Base-by-base conservation (phyloP, 37 sponge, comb jelly and placozoan genomes). In the Ianthella basta region DNA sequence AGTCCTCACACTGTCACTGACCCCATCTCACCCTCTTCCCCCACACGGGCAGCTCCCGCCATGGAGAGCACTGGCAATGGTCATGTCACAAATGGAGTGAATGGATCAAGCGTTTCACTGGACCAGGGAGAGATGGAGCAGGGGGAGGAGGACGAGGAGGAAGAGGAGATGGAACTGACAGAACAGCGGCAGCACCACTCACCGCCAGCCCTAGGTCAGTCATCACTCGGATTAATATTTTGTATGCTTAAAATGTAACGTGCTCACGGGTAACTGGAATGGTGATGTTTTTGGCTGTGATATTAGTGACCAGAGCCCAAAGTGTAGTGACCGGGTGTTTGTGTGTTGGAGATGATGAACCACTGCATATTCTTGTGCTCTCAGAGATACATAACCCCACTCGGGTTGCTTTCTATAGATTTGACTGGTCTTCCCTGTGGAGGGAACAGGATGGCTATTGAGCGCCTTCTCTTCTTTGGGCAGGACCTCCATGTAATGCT, bases 391-490 rank as follows among this genome's bases (percentile, higher is more conserved):
- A 10, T 44, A 8, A 44, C 50, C 50, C 3, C 8, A 8, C 8
- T 8, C 50, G 8, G 50, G 50, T 72, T 4, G 8, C 3, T 78
- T 20, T 34, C 10, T 6, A 29, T 78, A 78, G 55, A 60, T 29
- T 59, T 81, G 55, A 35, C 63, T 30, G 63, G 63, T 50, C 63
- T 59, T 56, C 63, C 83, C 57, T 60, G 87, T 56, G 94, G 89
- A 15, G 39, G 55, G 8, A 83, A 86, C 37, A 79, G 83, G 12
- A 83, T 82, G 19, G 79, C 82, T 0, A 82, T 96, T 59, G 87
- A 93, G 56, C 88, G 67, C 18, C 69, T 96, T 6, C 78, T 96
- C 56, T 36, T 59, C 10, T 96, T 93, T 93, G 96, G 96, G 24
- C 66, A 88, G 36, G 91, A 93, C 0, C 79, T 96, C 14, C 94